Percentiles rank a stretch among this genome's conserved stretches.
These are phyloP conservation scores for Ricordea florida DNA, from an alignment of 92 coral and sea anemone species.

Conservation along the genomic window DNA sequence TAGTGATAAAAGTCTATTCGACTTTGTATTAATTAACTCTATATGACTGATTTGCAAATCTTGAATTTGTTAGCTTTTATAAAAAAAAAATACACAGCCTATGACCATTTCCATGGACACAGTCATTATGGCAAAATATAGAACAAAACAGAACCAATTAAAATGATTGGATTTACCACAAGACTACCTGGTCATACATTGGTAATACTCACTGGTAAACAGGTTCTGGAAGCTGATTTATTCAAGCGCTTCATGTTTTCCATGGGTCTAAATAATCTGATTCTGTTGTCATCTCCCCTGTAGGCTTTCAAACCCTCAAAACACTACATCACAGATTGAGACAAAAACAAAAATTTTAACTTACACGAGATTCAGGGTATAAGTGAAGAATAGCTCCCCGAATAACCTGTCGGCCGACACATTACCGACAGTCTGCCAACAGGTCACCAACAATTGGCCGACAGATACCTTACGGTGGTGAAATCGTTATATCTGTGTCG, in stretches of 20 bases:
- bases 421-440: too few species aligned
- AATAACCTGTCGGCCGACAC: too few species aligned
- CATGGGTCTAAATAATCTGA: conserved; percentile 89
- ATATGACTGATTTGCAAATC: too few species aligned
- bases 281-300: conserved; percentile 82
- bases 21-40: too few species aligned
- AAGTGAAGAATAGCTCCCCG: too few species aligned
- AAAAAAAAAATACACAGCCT: neutral
- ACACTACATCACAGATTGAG: conserved; percentile 58
- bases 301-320: conserved; percentile 99
- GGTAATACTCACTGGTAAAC: conserved; percentile 77
- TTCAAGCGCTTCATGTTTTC: conserved; percentile 90
- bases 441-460: too few species aligned
- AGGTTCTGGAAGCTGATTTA: conserved; percentile 76
- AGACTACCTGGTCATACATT: neutral
- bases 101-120: neutral
- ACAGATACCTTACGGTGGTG: too few species aligned
- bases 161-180: too few species aligned
- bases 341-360: neutral
- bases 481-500: too few species aligned
- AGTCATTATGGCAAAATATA: neutral
- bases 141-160: neutral
- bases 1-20: too few species aligned
- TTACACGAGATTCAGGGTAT: too few species aligned
- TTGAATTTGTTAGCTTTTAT: too few species aligned